Evolutionary conservation across 2,888 invertebrate species (phyloP).

Genomic region (Chymomyza fuscimana): DNA sequence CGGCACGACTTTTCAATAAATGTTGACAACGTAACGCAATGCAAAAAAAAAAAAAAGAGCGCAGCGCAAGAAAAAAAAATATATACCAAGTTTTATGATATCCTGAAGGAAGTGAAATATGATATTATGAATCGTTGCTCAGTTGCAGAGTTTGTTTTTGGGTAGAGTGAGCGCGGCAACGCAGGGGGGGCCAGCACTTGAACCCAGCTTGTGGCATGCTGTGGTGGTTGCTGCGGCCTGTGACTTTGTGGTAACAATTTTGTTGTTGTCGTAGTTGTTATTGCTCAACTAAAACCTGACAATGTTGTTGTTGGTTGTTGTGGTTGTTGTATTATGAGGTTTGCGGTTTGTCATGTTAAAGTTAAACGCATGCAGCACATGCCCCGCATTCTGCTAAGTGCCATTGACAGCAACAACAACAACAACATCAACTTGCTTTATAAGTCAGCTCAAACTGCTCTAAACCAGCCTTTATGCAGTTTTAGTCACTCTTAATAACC

Average conservation of each 20-base stretch:
- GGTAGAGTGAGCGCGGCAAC: background rate
- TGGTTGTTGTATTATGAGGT: slow-evolving; percentile 69
- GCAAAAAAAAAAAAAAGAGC: slow-evolving; percentile 40
- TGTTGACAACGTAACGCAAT: slow-evolving; percentile 78
- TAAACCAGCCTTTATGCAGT: slow-evolving; percentile 37
- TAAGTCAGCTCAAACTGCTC: slow-evolving; percentile 36
- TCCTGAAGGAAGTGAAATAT: slow-evolving; percentile 80
- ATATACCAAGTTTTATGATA: slow-evolving; percentile 76
- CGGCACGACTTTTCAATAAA: slow-evolving; percentile 80
- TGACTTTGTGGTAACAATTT: slow-evolving; percentile 4
- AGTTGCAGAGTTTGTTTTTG: background rate
- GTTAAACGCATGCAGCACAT: slow-evolving; percentile 73
- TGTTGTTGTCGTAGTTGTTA: background rate
- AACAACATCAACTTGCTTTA: slow-evolving; percentile 22
- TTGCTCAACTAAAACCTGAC: slow-evolving; percentile 25
- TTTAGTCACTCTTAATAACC: slow-evolving; percentile 42
- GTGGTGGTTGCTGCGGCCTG: slow-evolving; percentile 27
- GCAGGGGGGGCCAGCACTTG: background rate
- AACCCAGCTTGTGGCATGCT: slow-evolving; percentile 23
- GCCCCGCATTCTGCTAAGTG: slow-evolving; percentile 73
- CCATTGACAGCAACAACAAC: slow-evolving; percentile 61
- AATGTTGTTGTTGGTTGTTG: slow-evolving; percentile 40
- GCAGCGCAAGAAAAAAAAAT: background rate
- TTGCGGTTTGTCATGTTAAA: slow-evolving; percentile 74
- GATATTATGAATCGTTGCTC: slow-evolving; percentile 73